phyloP scores from a whole-genome alignment of 2,113 vertebrate genomes.

The Vidua macroura region DNA sequence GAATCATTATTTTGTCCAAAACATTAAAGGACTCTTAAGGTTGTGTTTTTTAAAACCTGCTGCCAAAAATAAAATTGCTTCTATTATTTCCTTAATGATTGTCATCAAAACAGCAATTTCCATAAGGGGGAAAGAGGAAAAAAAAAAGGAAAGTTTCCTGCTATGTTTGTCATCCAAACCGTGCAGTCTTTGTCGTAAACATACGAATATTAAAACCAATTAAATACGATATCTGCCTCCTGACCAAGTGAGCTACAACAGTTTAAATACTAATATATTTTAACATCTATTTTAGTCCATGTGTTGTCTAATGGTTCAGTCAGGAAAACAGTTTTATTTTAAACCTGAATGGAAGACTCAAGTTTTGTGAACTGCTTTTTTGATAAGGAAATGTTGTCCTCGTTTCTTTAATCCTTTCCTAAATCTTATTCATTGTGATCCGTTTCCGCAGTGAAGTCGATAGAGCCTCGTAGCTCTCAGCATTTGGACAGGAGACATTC shows the following conservation, averaged over 20 bases:
- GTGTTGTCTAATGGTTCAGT: background rate
- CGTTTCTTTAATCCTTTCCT: constrained; percentile 1
- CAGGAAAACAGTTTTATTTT: background rate
- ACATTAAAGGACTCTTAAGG: background rate
- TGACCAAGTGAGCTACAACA: background rate
- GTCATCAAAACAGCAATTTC: background rate
- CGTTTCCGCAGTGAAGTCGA: constrained; percentile 27
- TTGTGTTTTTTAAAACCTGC: background rate
- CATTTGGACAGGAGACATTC: constrained; percentile 27
- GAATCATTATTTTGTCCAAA: constrained; percentile 3
- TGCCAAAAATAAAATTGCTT: background rate
- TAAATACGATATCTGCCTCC: background rate
- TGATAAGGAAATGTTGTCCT: background rate
- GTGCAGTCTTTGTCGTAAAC: background rate
- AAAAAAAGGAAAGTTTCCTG: background rate
- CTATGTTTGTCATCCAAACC: background rate
- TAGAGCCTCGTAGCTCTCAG: constrained; percentile 38
- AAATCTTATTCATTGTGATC: constrained; percentile 7
- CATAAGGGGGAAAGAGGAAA: background rate
- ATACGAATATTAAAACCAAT: background rate
- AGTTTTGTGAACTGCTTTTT: background rate
- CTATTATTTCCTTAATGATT: background rate
- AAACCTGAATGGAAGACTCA: background rate
- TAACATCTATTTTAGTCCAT: background rate
- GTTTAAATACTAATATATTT: background rate